These are phyloP conservation scores for Lepidochitona cinerea DNA, from an alignment of 2,888 invertebrate genomes.

Conservation along the genomic window DNA sequence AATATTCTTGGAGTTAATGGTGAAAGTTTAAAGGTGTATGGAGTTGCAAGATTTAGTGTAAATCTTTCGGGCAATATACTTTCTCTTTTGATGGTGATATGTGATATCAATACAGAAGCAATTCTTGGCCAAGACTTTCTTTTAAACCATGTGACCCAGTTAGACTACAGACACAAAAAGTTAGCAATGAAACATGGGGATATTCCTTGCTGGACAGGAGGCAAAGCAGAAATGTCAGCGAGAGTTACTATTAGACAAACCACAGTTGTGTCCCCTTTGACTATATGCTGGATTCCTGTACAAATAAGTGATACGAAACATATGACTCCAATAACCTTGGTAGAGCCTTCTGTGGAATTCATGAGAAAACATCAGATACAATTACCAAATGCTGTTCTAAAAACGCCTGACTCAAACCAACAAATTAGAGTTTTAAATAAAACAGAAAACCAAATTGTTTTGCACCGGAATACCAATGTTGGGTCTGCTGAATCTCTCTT, in stretches of 20 bases:
- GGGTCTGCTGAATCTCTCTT: no score
- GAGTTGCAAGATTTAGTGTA: not conserved
- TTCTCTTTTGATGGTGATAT: not conserved
- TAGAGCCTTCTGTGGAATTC: no score
- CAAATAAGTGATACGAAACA: not conserved
- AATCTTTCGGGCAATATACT: not conserved
- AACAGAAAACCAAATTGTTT: no score
- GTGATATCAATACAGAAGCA: not conserved
- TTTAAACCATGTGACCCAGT: not conserved
- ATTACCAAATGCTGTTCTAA: no score
- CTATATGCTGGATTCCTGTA: not conserved
- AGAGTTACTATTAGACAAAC: not conserved
- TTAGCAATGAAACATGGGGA: not conserved
- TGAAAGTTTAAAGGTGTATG: not conserved
- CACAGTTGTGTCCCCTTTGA: not conserved
- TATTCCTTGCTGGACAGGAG: slow-evolving; percentile 3
- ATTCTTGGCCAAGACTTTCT: slow-evolving; percentile 12
- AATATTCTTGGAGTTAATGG: not conserved
- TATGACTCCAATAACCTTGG: not conserved
- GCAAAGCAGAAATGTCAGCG: not conserved
- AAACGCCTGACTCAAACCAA: no score
- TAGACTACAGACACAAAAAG: not conserved
- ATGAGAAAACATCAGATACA: no score
- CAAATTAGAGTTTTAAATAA: no score
- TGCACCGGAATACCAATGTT: no score